Base-by-base conservation (phyloP, 2,888 invertebrate species). In the Drosophila prostipennis region DNA sequence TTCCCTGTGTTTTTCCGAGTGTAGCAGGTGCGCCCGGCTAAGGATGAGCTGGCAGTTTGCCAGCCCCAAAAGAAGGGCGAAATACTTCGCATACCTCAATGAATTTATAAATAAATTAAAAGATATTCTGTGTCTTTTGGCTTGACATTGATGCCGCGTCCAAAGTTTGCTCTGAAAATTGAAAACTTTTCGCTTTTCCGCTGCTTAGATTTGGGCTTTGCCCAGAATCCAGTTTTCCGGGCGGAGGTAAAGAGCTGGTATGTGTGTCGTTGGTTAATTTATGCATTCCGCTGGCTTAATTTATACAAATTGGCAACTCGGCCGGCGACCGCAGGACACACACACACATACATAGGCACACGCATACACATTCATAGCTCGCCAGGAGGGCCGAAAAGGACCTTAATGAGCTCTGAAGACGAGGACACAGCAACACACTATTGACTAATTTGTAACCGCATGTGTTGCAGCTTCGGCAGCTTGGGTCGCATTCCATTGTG, bases 21-120 rank as follows among this genome's bases (percentile, higher is more conserved):
- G 64, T 13, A 34, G n/a, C 64, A 65, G 67, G 67, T 64, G 32
- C 36, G 46, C 39, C 39, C n/a, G 49, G 39, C 67, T 53, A 39
- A 46, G 68, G 68, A 46, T 54, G 55, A 65, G 51, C 67, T 74
- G 74, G 56, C 69, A 71, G 67, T 59, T 76, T 79, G 76, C 78
- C 78, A 81, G 51, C 39, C 14, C 19, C 32, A 26, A 36, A 49
- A 23, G 26, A 19, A 8, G 34, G 49, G 19, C 39, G 45, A 34
- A 43, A 39, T 49, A 46, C 45, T 48, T 42, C 40, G 72, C 64
- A 72, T 72, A 76, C 77, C 70, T 76, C 63, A 77, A 73, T 72
- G 80, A 70, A 57, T 77, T 72, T 75, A 83, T 85, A 89, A 89
- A 88, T 88, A 88, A 83, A 87, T 89, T 89, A 80, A 77, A 75